Percentiles rank a stretch among this genome's conserved stretches.
phyloP scores from a whole-genome alignment of 2,113 vertebrate species.

The Melanocharis versteri region DNA sequence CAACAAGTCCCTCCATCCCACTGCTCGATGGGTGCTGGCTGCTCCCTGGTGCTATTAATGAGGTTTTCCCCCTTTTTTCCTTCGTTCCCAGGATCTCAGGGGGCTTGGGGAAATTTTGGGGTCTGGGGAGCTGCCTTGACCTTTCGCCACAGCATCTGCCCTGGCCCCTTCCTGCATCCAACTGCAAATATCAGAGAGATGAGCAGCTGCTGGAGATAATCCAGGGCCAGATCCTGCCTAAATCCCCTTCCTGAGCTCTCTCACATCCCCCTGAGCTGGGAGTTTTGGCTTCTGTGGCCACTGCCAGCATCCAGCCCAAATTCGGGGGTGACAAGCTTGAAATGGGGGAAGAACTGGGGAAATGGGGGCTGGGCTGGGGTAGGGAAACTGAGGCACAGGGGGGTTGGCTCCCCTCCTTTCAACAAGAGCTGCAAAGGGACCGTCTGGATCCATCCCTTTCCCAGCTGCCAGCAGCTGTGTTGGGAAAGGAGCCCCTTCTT shows the following conservation, averaged over 20 bases:
- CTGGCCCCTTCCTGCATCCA: neutral
- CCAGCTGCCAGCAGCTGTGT: neutral
- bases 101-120: neutral
- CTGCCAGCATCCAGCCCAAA: neutral
- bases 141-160: neutral
- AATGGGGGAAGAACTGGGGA: accelerated
- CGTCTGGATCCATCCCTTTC: neutral
- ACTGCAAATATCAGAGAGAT: neutral
- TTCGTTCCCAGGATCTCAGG: accelerated
- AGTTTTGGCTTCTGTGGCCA: accelerated
- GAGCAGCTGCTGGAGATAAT: neutral
- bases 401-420: neutral
- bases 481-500: neutral
- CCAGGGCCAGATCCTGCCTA: neutral
- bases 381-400: neutral
- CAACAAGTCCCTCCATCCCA: neutral
- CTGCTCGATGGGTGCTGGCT: accelerated
- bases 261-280: neutral
- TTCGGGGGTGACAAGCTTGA: neutral
- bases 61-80: neutral
- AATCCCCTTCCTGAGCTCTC: neutral
- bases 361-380: accelerated
- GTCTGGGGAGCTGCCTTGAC: neutral
- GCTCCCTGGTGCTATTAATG: neutral
- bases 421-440: neutral